A percentile compares a stretch with the other conserved stretches of the same genome.
Conservation (phyloP, 2,888 invertebrate species). For the Apodemia mormo region DNA sequence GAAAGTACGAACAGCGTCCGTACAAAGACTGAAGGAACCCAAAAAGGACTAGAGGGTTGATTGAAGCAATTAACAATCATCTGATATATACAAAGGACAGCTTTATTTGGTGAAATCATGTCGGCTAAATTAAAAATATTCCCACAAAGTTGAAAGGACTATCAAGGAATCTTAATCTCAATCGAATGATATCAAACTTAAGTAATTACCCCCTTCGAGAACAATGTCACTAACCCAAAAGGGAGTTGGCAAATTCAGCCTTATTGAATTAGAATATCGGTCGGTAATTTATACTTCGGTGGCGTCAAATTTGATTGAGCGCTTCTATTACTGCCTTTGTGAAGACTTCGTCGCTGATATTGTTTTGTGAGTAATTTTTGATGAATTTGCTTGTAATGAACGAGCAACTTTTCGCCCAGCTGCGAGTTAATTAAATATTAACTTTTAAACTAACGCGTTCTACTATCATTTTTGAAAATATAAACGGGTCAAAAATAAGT, state of each 20-base stretch:
- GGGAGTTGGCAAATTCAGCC: constrained; percentile 24
- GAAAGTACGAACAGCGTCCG: no score
- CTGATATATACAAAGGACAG: no score
- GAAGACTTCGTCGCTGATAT: constrained; percentile 2
- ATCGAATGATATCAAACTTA: constrained; percentile 21
- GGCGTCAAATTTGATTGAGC: constrained; percentile 9
- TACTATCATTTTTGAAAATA: neutral
- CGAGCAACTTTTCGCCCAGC: neutral
- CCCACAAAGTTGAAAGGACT: neutral
- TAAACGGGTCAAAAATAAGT: no score
- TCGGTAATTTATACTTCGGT: constrained; percentile 16
- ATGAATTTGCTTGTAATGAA: neutral
- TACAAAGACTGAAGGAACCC: no score
- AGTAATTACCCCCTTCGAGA: constrained; percentile 5
- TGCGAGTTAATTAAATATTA: constrained; percentile 3
- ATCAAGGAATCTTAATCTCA: constrained; percentile 24
- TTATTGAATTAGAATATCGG: constrained; percentile 30
- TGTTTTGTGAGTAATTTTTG: constrained; percentile 6
- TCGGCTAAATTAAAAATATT: neutral
- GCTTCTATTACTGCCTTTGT: constrained; percentile 12
- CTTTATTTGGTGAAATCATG: no score
- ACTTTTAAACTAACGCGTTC: no score
- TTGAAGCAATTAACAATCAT: no score
- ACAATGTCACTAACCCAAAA: constrained; percentile 13
- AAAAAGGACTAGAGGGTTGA: no score